Evolutionary conservation across 1,140 invertebrate genomes (phyloP).

Genomic region (Apis florea): DNA sequence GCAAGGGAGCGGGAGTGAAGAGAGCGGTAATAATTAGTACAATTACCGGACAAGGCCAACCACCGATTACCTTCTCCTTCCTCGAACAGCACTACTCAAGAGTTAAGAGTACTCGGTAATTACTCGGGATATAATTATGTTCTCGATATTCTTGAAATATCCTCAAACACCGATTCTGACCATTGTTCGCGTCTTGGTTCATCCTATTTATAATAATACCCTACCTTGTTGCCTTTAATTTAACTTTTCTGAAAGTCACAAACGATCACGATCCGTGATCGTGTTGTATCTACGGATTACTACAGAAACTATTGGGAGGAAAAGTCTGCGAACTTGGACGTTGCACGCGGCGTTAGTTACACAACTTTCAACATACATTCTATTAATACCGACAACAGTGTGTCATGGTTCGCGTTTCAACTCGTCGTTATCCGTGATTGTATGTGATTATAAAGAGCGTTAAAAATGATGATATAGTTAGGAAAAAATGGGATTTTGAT

Average conservation of each 20-base stretch:
- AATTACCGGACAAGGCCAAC: constrained; percentile 79
- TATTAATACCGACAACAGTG: constrained; percentile 11
- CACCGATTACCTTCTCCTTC: constrained; percentile 70
- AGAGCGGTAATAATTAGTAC: constrained; percentile 78
- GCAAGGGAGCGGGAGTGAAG: constrained; percentile 51
- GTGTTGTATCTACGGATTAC: not conserved
- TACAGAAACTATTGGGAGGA: not conserved
- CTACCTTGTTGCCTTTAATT: not conserved
- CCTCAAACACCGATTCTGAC: constrained; percentile 65
- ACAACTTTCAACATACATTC: not conserved
- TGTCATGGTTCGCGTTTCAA: not conserved
- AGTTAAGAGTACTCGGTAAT: constrained; percentile 77
- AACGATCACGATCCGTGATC: constrained; percentile 15
- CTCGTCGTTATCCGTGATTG: not conserved
- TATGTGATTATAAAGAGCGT: not conserved
- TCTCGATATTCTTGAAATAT: constrained; percentile 80
- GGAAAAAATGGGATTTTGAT: not conserved
- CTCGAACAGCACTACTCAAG: constrained; percentile 65
- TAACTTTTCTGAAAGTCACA: constrained; percentile 36
- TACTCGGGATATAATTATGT: constrained; percentile 78
- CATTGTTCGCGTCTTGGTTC: constrained; percentile 47
- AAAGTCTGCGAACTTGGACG: not conserved
- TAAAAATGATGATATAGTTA: not conserved
- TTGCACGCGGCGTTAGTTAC: not conserved
- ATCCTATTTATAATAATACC: constrained; percentile 68